Evolutionary conservation across 2,113 vertebrate genomes (phyloP).

Genomic region (Brachirus orientalis): DNA sequence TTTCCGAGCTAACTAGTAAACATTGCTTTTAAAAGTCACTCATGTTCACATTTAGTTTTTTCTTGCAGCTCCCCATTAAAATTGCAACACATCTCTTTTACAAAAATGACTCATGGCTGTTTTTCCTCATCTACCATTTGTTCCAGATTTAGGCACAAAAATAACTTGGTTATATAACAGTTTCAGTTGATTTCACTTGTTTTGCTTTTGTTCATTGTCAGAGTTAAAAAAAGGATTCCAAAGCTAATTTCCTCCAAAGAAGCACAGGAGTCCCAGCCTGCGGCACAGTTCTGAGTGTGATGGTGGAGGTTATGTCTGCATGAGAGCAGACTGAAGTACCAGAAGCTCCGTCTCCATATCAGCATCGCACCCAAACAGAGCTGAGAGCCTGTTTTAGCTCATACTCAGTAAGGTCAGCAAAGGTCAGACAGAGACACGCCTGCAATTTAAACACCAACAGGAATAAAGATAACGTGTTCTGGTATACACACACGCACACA

Average conservation of each 20-base stretch:
- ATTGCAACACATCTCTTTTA: background rate
- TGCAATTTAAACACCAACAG: background rate
- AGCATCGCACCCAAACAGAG: slow-evolving; percentile 2
- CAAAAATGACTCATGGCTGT: background rate
- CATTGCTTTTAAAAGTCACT: too few relatives aligned
- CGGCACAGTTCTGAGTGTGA: background rate
- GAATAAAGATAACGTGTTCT: slow-evolving; percentile 2
- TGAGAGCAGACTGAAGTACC: slow-evolving; percentile 1
- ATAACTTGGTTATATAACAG: background rate
- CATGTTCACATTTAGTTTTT: background rate
- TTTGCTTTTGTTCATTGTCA: background rate
- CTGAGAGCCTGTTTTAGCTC: too few relatives aligned
- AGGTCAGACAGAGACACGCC: slow-evolving; percentile 10
- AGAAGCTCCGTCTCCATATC: slow-evolving; percentile 5
- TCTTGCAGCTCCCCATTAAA: background rate
- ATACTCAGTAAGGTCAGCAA: slow-evolving; percentile 3
- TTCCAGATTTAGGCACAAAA: background rate
- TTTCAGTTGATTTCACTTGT: too few relatives aligned
- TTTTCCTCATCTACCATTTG: background rate
- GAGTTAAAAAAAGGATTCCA: background rate
- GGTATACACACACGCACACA: background rate
- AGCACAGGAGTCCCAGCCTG: background rate
- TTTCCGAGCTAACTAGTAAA: too few relatives aligned
- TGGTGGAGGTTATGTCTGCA: background rate
- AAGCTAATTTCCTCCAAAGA: background rate